Conservation (phyloP, 2,113 vertebrate genomes). For the Gallinago jamesoni region DNA sequence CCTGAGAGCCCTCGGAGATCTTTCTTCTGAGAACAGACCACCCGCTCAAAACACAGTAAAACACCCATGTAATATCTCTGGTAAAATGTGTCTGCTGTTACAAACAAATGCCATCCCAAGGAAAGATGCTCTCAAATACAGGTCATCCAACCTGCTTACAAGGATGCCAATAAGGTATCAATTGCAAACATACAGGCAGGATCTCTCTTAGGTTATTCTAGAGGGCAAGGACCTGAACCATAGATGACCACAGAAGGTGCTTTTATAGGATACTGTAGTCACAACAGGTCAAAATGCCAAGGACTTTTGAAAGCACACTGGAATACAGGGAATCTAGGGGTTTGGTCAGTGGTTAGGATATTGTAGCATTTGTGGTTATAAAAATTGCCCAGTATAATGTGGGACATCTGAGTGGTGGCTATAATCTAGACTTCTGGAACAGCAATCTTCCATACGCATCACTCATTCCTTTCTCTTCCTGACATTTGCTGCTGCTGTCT, state of each 20-base stretch:
- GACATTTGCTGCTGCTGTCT: neutral
- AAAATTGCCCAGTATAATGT: neutral
- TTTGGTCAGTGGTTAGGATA: neutral
- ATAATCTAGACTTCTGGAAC: neutral
- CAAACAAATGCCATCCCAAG: neutral
- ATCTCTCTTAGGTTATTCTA: neutral
- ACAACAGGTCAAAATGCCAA: neutral
- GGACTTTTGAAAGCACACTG: neutral
- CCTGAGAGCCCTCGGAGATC: neutral
- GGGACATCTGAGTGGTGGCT: neutral
- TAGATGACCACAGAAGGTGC: neutral
- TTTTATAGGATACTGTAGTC: neutral
- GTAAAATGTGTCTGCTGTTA: neutral
- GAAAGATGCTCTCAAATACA: neutral
- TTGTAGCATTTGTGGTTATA: neutral
- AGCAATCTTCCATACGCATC: neutral
- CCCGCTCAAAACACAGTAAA: neutral
- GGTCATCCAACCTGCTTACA: neutral
- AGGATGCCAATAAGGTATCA: neutral
- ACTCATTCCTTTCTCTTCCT: neutral
- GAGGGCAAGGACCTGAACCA: neutral
- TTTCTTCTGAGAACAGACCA: neutral
- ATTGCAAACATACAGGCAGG: neutral
- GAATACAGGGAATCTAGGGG: neutral
- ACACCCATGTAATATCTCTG: neutral